These are phyloP conservation scores for Augiades crinisus DNA, from an alignment of 2,888 invertebrate species.

Conservation along the genomic window DNA sequence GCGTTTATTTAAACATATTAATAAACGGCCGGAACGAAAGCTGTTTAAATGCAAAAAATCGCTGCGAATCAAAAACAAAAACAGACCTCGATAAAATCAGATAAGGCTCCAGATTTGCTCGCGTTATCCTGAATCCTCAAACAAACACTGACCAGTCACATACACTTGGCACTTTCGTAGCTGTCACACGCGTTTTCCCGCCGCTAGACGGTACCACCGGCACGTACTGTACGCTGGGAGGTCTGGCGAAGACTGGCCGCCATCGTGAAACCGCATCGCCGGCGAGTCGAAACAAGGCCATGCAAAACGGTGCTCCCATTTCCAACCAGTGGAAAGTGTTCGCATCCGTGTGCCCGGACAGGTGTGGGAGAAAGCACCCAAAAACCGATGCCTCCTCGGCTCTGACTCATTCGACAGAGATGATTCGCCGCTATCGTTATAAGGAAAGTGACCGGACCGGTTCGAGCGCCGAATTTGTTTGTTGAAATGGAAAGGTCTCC, in stretches of 20 bases:
- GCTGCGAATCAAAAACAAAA: no score
- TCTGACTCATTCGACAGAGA: slow-evolving; percentile 66
- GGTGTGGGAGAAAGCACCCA: slow-evolving; percentile 79
- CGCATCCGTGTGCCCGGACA: slow-evolving; percentile 71
- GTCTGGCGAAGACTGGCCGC: slow-evolving; percentile 50
- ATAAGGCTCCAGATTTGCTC: slow-evolving; percentile 69
- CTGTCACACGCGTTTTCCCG: slow-evolving; percentile 55
- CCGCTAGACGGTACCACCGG: slow-evolving; percentile 33
- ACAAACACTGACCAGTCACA: slow-evolving; percentile 46
- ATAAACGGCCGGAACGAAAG: background rate
- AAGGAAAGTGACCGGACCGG: slow-evolving; percentile 72
- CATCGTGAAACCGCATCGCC: slow-evolving; percentile 37
- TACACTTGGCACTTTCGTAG: slow-evolving; percentile 45
- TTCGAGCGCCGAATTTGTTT: slow-evolving; percentile 52
- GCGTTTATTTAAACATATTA: slow-evolving; percentile 11
- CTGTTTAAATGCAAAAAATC: no score
- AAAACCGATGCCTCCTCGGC: slow-evolving; percentile 66
- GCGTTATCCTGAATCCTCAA: slow-evolving; percentile 45
- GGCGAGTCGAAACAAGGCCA: slow-evolving; percentile 67
- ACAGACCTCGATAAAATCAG: slow-evolving; percentile 58
- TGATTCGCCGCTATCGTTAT: slow-evolving; percentile 46
- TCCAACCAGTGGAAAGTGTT: slow-evolving; percentile 75
- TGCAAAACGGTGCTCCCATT: slow-evolving; percentile 75
- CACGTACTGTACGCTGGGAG: slow-evolving; percentile 40
- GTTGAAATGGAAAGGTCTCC: slow-evolving; percentile 27